These are phyloP conservation scores for Oceanites oceanicus DNA, from an alignment of 2,113 vertebrate genomes.

Conservation along the genomic window DNA sequence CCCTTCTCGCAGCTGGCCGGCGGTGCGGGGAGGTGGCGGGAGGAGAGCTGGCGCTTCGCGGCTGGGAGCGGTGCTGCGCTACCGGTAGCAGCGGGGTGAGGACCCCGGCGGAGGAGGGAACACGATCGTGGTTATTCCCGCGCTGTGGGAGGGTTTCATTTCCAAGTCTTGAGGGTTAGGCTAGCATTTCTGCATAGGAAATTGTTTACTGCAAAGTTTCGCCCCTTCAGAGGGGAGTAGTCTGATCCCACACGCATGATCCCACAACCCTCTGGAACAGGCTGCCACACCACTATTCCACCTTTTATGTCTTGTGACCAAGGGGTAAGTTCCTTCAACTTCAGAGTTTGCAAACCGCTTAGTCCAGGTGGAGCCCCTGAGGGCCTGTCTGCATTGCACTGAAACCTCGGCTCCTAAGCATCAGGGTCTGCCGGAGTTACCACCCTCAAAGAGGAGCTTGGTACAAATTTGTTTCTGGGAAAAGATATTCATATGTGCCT, in stretches of 20 bases:
- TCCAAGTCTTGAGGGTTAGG: background rate
- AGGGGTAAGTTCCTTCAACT: background rate
- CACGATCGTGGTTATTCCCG: accelerated
- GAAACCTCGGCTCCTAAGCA: too few species aligned
- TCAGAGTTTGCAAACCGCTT: background rate
- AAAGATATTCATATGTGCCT: background rate
- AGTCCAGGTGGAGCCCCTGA: too few species aligned
- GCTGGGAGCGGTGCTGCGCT: background rate
- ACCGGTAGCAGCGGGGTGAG: too few species aligned
- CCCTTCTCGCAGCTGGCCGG: too few species aligned
- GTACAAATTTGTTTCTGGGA: background rate
- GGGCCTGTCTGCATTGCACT: accelerated
- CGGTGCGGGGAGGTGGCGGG: too few species aligned
- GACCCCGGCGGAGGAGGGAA: accelerated
- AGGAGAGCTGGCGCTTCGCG: background rate
- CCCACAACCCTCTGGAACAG: background rate
- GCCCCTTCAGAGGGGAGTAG: background rate
- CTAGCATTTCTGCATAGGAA: background rate
- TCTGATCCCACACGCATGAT: background rate
- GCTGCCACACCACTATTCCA: background rate
- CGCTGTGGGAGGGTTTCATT: accelerated
- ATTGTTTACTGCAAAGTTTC: background rate
- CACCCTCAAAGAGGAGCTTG: background rate
- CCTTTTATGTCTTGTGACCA: background rate
- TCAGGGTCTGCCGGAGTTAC: background rate